Base-by-base conservation (phyloP, 2,113 vertebrate genomes). In the Glaucidium brasilianum region DNA sequence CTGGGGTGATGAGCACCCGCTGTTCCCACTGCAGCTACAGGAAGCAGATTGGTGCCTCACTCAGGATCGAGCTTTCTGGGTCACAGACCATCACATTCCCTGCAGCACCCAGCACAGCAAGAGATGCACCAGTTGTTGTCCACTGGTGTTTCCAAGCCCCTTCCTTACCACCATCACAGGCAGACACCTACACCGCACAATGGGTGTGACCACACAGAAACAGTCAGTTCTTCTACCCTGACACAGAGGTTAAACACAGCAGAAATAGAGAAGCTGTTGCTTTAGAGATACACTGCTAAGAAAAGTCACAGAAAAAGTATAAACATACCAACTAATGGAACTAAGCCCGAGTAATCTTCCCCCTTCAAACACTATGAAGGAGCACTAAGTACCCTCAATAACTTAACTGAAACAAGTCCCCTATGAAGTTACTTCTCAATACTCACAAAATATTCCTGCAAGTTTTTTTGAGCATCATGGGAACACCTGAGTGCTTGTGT, bases 101-200 rank as follows among this genome's bases (percentile, higher is more conserved):
- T 63, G 53, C 32, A 43, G 56, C 37, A 64, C 4, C 26, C 58
- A 85, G 55, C 16, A 45, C 1, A 2, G 62, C 1, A 2, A 37
- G 32, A 45, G 19, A 10, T 2, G 9, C n/a, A 47, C 21, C 7
- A 35, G 30, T 0, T 67, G n/a, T 18, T 12, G 7, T 15, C 47
- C 32, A 77, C 37, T 32, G 29, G 11, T 18, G 26, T 35, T 67
- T 37, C 83, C 45, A 60, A 80, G 25, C 34, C 76, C 12, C 55
- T 66, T 53, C 6, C 3, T 86, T 55, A 53, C 39, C 63, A 56
- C 22, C 49, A 55, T 0, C n/a, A 32, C 27, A 5, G 6, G 39
- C 21, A 83, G 34, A 60, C 4, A 15, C 41, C 27, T 26, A 26
- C 7, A 4, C 34, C 6, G 1, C 0, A 0, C 2, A 0, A 35